phyloP scores from a whole-genome alignment of 2,888 invertebrate species.

The Taenaris catops region DNA sequence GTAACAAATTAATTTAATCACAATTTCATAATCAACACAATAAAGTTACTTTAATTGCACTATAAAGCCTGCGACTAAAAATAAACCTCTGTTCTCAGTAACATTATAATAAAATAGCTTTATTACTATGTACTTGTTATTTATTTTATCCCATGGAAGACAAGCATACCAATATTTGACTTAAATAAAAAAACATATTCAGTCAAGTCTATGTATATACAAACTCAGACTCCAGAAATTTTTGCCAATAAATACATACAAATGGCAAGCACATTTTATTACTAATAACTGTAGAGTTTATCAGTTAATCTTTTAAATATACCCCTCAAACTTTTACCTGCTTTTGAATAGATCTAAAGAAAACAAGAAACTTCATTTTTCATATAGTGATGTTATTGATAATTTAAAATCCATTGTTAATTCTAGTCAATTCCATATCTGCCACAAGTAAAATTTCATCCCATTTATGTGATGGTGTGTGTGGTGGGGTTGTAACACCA shows the following conservation, averaged over 20 bases:
- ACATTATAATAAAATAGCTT: constrained; percentile 56
- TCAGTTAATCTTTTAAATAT: too few species aligned
- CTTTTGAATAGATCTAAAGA: too few species aligned
- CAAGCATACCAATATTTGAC: constrained; percentile 43
- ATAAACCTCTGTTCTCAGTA: constrained; percentile 49
- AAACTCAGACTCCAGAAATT: constrained; percentile 19
- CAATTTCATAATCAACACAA: constrained; percentile 12
- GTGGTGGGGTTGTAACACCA: constrained; percentile 59
- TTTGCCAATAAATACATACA: constrained; percentile 18
- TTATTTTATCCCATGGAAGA: constrained; percentile 54
- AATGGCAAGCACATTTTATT: too few species aligned
- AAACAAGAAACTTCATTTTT: too few species aligned
- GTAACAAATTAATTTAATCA: constrained; percentile 11
- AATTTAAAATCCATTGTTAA: constrained; percentile 77
- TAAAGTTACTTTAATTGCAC: constrained; percentile 34
- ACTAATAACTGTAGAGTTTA: too few species aligned
- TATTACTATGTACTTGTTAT: constrained; percentile 29
- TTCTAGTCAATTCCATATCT: constrained; percentile 79
- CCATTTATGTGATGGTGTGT: constrained; percentile 75
- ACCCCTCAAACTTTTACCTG: too few species aligned
- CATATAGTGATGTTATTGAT: too few species aligned
- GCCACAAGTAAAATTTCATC: constrained; percentile 78
- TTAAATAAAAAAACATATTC: constrained; percentile 36
- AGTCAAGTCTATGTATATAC: constrained; percentile 23
- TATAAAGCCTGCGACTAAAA: constrained; percentile 41